A percentile compares a stretch with the other conserved stretches of the same genome.
These are phyloP conservation scores for Eremophila alpestris DNA, from an alignment of 2,797 vertebrate species.

Conservation along the genomic window DNA sequence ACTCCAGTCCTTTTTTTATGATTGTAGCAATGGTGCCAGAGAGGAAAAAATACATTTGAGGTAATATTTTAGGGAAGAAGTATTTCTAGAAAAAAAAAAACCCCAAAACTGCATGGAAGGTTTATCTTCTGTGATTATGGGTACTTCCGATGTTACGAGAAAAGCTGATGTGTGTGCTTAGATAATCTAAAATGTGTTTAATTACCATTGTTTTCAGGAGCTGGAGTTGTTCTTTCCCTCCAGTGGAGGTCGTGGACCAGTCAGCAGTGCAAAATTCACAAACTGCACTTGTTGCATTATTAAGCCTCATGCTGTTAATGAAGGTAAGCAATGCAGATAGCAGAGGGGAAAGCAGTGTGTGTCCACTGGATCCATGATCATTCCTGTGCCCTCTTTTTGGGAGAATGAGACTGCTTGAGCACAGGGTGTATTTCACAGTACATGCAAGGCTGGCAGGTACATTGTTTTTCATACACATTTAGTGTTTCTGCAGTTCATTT, in stretches of 20 bases:
- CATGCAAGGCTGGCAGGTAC: background rate
- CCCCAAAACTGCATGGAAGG: background rate
- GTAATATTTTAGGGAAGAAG: background rate
- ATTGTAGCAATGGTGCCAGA: background rate
- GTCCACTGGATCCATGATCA: background rate
- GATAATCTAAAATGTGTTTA: slow-evolving; percentile 24
- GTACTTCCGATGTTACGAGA: background rate
- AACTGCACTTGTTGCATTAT: slow-evolving; percentile 91
- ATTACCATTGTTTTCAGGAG: slow-evolving; percentile 80
- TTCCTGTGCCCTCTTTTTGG: background rate
- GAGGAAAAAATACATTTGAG: background rate
- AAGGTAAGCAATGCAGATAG: slow-evolving; percentile 79
- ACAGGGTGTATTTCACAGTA: background rate
- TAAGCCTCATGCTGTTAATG: slow-evolving; percentile 91
- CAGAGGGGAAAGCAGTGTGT: background rate
- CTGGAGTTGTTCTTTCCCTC: slow-evolving; percentile 95
- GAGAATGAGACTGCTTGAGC: background rate
- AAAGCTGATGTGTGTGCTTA: background rate
- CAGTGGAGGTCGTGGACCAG: slow-evolving; percentile 82
- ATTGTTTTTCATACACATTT: background rate
- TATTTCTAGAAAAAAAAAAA: background rate
- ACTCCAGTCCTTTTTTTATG: background rate
- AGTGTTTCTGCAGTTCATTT: background rate
- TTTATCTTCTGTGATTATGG: background rate
- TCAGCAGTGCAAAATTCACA: slow-evolving; percentile 84